Evolutionary conservation across 1,140 invertebrate species (phyloP).

Genomic region (Agrilus planipennis): DNA sequence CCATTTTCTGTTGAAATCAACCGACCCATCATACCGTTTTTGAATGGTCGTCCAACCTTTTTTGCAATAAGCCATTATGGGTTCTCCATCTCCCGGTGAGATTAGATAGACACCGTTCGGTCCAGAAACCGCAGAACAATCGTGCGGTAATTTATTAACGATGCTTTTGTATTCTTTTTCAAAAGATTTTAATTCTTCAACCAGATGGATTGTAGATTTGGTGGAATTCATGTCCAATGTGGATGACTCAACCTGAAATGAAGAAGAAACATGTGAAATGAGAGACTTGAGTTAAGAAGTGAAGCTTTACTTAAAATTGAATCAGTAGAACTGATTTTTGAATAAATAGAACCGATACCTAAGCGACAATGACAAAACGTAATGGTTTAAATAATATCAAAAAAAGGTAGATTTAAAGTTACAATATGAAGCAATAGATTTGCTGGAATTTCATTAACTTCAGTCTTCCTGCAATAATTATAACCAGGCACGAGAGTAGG

Average conservation of each 20-base stretch:
- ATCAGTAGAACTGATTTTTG: no score
- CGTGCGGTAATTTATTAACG: slow-evolving; percentile 53
- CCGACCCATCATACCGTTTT: slow-evolving; percentile 61
- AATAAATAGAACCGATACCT: no score
- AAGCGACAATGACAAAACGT: no score
- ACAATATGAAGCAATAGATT: no score
- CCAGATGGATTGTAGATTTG: slow-evolving; percentile 33
- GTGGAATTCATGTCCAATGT: slow-evolving; percentile 36
- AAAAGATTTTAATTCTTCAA: slow-evolving; percentile 55
- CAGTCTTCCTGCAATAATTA: no score
- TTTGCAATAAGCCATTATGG: slow-evolving; percentile 63
- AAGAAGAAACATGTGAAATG: slow-evolving; percentile 15
- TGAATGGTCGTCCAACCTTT: slow-evolving; percentile 78
- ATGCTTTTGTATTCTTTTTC: slow-evolving; percentile 60
- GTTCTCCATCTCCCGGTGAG: slow-evolving; percentile 50
- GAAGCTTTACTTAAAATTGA: no score
- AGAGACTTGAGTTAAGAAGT: no score
- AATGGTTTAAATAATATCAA: no score
- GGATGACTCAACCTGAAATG: slow-evolving; percentile 39
- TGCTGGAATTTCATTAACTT: no score
- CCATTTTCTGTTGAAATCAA: slow-evolving; percentile 85
- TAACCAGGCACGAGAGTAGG: no score
- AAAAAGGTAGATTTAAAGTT: no score
- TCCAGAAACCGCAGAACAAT: slow-evolving; percentile 51
- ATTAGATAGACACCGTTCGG: slow-evolving; percentile 56